Base-by-base conservation (phyloP, 2,113 vertebrate genomes). In the Pungitius pungitius region DNA sequence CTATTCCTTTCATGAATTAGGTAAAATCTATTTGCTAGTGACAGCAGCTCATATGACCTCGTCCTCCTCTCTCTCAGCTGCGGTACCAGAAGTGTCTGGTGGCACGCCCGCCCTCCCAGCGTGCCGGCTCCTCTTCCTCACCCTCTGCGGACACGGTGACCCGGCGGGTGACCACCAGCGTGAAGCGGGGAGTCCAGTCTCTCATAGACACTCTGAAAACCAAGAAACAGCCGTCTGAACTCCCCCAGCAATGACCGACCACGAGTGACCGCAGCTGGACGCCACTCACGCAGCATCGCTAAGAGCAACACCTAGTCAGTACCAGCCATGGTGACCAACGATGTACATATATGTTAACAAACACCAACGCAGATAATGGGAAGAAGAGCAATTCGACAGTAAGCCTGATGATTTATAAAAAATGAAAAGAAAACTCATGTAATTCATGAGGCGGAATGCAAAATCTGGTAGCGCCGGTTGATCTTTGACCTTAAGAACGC, bases 151-250 rank as follows among this genome's bases (percentile, higher is more conserved):
- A 99, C 92, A 96, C 97, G 0, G 91, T 99, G 92, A 97, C 96
- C 18, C 94, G 96, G 18, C 95, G 98, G 70, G 97, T 99, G 83
- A 97, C 95, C 22, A 98, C 94, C 67, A 99, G 98, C 0, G 96
- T 99, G 27, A 99, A 99, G 84, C 94, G 96, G 2, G 95, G 98
- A 24, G 97, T 99, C 79, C 91, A 96, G 84, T 99, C 97, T 69
- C 96, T 99, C 90, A 98, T 99, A 96, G 98, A 98, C 96, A 98
- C 96, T 96, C 96, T 99, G 94, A 99, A 99, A 96, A 92, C 97
- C 95, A 99, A 98, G 90, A 96, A 96, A 66, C 96, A 96, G 0
- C 92, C 96, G 56, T 87, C 96, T 0, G 97, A 99, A 86, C 93
- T 94, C 56, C 96, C 97, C 0, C 96, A 98, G 93, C 93, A 93